Conservation (phyloP, 2,797 vertebrate genomes). For the Limnodromus scolopaceus region DNA sequence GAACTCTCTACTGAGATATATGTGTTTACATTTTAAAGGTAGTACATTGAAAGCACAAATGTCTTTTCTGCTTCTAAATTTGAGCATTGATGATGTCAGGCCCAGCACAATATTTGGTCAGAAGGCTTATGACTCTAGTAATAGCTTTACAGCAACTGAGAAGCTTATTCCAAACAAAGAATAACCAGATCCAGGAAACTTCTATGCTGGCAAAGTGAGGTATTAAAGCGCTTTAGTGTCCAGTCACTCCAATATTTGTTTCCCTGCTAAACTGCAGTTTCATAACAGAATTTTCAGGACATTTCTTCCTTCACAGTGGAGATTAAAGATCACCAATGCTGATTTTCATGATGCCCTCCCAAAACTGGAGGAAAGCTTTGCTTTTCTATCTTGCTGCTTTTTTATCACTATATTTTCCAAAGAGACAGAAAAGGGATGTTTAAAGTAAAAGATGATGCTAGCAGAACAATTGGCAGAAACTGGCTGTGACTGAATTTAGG, state of each 20-base stretch:
- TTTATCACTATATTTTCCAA: neutral
- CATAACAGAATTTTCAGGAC: neutral
- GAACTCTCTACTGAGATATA: neutral
- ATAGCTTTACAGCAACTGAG: neutral
- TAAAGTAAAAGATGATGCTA: neutral
- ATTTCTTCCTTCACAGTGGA: neutral
- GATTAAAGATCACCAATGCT: accelerated
- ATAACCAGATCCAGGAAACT: neutral
- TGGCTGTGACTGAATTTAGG: neutral
- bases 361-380: neutral
- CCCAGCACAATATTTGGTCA: neutral
- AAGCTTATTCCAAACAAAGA: neutral
- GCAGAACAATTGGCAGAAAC: neutral
- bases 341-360: neutral
- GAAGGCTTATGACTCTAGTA: neutral
- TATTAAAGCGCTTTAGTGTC: neutral
- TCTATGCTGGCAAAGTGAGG: neutral
- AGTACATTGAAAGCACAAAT: neutral
- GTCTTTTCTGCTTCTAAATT: neutral
- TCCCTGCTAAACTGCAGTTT: neutral
- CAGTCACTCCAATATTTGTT: neutral
- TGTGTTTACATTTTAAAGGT: neutral
- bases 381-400: neutral
- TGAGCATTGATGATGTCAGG: neutral
- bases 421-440: neutral